phyloP scores from a whole-genome alignment of 1,140 invertebrate species.

The Teleopsis dalmanni region DNA sequence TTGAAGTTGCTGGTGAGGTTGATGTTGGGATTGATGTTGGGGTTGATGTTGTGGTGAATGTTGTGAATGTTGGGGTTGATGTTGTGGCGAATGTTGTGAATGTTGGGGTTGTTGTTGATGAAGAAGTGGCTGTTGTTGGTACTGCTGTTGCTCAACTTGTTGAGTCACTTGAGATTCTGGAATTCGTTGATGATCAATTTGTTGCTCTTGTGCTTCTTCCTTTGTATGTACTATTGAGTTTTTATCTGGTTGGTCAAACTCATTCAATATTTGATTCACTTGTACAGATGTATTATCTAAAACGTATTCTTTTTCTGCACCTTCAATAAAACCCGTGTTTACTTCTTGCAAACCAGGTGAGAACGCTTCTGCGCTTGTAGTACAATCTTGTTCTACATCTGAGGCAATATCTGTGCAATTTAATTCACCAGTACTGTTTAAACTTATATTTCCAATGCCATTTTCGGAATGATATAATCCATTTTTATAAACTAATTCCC shows the following conservation, averaged over 20 bases:
- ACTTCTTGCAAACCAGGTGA: too few species aligned
- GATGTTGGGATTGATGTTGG: not conserved
- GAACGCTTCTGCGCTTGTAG: too few species aligned
- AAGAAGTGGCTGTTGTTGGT: not conserved
- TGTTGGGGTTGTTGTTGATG: not conserved
- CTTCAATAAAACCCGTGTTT: too few species aligned
- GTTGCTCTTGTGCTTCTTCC: not conserved
- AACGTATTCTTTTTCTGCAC: too few species aligned
- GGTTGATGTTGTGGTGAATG: not conserved
- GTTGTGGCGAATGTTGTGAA: not conserved
- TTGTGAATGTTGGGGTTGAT: not conserved
- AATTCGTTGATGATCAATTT: not conserved
- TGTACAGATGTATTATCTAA: too few species aligned
- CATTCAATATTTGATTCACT: slow-evolving; percentile 3
- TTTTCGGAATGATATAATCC: too few species aligned
- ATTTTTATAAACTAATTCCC: too few species aligned
- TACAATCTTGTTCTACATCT: too few species aligned
- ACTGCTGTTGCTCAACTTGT: not conserved
- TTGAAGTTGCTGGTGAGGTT: not conserved
- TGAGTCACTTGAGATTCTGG: not conserved
- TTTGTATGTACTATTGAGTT: not conserved
- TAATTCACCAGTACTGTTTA: too few species aligned
- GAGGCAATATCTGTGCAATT: too few species aligned
- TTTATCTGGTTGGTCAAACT: not conserved
- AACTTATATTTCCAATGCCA: too few species aligned